Evolutionary conservation across 2,797 vertebrate genomes (phyloP).

Genomic region (Galago senegalensis): DNA sequence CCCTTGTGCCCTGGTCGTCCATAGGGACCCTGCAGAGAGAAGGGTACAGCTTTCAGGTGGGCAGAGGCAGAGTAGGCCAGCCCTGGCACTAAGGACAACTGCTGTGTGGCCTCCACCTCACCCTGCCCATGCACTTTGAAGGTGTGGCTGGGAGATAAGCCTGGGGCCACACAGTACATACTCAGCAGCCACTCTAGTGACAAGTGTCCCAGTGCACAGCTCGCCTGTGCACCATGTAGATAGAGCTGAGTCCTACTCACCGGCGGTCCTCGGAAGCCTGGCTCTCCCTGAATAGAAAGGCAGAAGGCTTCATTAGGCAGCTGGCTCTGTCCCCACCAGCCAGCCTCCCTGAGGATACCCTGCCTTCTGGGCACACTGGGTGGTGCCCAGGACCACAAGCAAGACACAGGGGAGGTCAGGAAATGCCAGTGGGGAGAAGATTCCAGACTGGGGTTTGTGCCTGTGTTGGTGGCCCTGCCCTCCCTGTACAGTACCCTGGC

Average conservation of each 20-base stretch:
- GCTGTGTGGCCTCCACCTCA: too few species aligned
- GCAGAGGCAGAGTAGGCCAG: not conserved
- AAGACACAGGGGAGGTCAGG: not conserved
- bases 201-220: fast-evolving
- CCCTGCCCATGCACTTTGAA: fast-evolving
- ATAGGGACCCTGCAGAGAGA: constrained; percentile 85
- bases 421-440: fast-evolving
- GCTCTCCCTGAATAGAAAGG: constrained; percentile 86
- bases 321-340: fast-evolving
- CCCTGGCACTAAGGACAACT: not conserved
- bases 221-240: fast-evolving
- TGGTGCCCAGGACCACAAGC: not conserved
- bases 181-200: fast-evolving
- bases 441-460: not conserved
- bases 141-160: not conserved
- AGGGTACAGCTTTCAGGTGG: fast-evolving
- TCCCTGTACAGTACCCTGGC: not conserved
- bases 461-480: not conserved
- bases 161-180: fast-evolving
- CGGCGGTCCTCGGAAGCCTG: constrained; percentile 84
- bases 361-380: fast-evolving
- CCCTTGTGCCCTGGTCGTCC: constrained; percentile 93
- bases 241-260: constrained; percentile 61
- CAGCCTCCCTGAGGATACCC: not conserved
- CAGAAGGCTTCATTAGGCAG: not conserved